A percentile compares a stretch with the other conserved stretches of the same genome.
Conservation (phyloP, 2,113 vertebrate species). For the Grantiella picta region DNA sequence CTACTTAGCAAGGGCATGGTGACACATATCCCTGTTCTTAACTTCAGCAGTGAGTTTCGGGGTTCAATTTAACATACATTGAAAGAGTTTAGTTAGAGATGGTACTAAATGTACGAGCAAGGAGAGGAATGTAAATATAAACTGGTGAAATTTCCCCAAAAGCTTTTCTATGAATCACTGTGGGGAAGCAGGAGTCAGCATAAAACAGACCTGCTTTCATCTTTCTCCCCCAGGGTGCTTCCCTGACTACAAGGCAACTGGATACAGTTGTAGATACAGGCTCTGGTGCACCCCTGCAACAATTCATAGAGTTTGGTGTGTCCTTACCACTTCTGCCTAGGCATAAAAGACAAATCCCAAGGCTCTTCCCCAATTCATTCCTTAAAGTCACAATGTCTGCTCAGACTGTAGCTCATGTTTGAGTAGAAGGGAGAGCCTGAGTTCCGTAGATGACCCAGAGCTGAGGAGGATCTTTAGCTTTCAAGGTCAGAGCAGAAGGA, state of each 20-base stretch:
- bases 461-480: background rate
- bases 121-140: background rate
- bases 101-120: background rate
- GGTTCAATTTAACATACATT: background rate
- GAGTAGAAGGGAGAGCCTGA: background rate
- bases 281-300: background rate
- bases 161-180: background rate
- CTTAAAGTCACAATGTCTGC: background rate
- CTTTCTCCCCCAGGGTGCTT: background rate
- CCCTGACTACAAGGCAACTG: background rate
- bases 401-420: background rate
- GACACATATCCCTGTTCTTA: background rate
- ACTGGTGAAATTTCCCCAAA: background rate
- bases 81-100: background rate
- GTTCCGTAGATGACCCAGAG: background rate
- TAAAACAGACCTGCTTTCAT: background rate
- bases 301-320: background rate
- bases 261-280: fast-evolving
- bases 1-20: background rate
- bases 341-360: background rate
- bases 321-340: background rate
- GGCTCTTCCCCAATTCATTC: background rate
- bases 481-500: background rate
- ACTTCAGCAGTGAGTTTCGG: background rate
- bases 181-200: background rate